These are phyloP conservation scores for Sapajus apella DNA, from an alignment of 2,113 vertebrate genomes.

Conservation along the genomic window DNA sequence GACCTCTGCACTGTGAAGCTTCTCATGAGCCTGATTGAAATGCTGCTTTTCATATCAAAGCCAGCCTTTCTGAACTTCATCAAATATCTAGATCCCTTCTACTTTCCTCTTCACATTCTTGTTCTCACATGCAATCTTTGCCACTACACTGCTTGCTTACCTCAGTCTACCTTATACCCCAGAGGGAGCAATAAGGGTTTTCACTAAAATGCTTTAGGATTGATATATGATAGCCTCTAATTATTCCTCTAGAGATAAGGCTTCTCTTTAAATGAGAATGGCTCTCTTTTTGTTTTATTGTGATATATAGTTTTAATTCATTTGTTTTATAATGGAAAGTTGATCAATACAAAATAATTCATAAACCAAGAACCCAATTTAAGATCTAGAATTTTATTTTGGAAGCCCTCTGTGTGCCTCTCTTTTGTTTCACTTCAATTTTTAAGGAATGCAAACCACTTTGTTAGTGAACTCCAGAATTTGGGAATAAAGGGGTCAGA, in stretches of 20 bases:
- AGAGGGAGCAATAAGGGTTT: background rate
- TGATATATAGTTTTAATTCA: background rate
- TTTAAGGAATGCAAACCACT: background rate
- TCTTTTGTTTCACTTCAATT: background rate
- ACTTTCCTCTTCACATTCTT: background rate
- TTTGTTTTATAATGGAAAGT: background rate
- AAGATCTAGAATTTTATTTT: background rate
- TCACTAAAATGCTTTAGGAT: conserved; percentile 16
- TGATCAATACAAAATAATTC: background rate
- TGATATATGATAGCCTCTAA: background rate
- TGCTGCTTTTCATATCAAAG: background rate
- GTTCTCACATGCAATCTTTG: background rate
- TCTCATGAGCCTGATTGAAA: background rate
- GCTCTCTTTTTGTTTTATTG: conserved; percentile 18
- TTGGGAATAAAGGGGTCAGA: background rate
- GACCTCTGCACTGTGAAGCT: background rate
- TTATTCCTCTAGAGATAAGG: background rate
- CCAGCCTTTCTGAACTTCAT: background rate
- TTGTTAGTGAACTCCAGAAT: background rate
- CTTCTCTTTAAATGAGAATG: background rate
- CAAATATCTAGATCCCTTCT: background rate
- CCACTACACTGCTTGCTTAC: background rate
- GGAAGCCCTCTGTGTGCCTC: background rate
- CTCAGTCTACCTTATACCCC: background rate
- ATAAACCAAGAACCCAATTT: background rate